These are phyloP conservation scores for Lacerta bilineata DNA, from an alignment of 2,797 vertebrate genomes.

Conservation along the genomic window DNA sequence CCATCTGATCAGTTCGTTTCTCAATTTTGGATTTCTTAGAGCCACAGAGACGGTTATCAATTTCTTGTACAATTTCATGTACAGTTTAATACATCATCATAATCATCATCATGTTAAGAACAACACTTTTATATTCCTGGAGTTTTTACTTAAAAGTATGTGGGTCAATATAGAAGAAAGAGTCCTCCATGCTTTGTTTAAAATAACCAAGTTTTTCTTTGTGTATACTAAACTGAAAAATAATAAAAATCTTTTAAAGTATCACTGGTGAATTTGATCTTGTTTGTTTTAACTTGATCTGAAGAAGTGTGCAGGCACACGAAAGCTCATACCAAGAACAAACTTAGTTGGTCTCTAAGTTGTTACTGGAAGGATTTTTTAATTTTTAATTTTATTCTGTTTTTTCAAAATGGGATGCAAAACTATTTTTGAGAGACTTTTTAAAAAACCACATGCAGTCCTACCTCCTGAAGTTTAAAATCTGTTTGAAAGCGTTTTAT, in stretches of 20 bases:
- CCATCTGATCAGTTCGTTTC: constrained; percentile 22
- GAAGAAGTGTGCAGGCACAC: too few species aligned
- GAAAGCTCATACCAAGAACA: too few species aligned
- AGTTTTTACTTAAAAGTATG: constrained; percentile 16
- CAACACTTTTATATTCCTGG: constrained; percentile 19
- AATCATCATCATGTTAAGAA: constrained; percentile 19
- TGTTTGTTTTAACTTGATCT: not conserved
- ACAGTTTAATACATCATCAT: not conserved
- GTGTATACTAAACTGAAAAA: constrained; percentile 26
- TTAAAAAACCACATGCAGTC: not conserved
- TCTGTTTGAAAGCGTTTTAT: not conserved
- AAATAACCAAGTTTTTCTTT: constrained; percentile 30
- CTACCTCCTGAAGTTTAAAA: too few species aligned
- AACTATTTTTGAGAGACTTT: not conserved
- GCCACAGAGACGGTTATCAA: not conserved
- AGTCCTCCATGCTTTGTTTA: constrained; percentile 12
- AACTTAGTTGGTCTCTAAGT: too few species aligned
- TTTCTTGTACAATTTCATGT: constrained; percentile 1
- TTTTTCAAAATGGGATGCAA: not conserved
- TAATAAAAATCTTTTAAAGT: constrained; percentile 50
- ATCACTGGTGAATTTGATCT: not conserved
- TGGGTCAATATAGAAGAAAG: not conserved
- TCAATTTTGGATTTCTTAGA: constrained; percentile 25
- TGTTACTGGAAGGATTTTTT: too few species aligned
- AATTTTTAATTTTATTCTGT: too few species aligned